phyloP scores from a whole-genome alignment of 2,113 vertebrate genomes.

The Eretmochelys imbricata region DNA sequence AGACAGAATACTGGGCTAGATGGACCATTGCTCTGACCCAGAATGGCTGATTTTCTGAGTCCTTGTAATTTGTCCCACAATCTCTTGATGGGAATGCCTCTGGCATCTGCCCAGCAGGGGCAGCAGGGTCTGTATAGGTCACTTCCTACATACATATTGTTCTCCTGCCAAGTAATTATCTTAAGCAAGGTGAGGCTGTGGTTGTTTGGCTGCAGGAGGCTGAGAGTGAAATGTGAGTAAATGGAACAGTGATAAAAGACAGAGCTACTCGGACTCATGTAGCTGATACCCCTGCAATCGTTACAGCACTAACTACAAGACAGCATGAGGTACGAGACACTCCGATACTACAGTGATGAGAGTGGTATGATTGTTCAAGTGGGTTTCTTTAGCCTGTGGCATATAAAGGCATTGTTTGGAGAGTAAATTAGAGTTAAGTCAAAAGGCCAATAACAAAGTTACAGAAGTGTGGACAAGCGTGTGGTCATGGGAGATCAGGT shows the following conservation, averaged over 20 bases:
- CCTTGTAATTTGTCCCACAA: not conserved
- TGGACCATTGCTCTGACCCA: no score
- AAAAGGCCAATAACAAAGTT: no score
- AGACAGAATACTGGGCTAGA: no score
- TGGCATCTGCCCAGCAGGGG: not conserved
- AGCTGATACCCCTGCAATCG: no score
- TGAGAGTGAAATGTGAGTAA: not conserved
- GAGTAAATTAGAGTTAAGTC: no score
- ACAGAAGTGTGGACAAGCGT: no score
- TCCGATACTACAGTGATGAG: not conserved
- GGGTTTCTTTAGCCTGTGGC: not conserved
- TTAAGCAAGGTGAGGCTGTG: not conserved
- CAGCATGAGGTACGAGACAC: no score
- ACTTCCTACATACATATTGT: not conserved
- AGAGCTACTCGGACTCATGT: not conserved
- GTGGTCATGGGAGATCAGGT: no score
- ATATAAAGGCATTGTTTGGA: no score
- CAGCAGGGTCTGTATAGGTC: not conserved
- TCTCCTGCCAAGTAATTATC: not conserved
- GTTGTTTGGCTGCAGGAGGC: not conserved
- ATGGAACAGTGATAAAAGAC: not conserved
- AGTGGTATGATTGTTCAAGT: not conserved
- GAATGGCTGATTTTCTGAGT: not conserved
- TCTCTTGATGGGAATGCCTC: not conserved
- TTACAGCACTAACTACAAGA: no score